Conservation (phyloP, 2,797 vertebrate species). For the Glyptemys insculpta region DNA sequence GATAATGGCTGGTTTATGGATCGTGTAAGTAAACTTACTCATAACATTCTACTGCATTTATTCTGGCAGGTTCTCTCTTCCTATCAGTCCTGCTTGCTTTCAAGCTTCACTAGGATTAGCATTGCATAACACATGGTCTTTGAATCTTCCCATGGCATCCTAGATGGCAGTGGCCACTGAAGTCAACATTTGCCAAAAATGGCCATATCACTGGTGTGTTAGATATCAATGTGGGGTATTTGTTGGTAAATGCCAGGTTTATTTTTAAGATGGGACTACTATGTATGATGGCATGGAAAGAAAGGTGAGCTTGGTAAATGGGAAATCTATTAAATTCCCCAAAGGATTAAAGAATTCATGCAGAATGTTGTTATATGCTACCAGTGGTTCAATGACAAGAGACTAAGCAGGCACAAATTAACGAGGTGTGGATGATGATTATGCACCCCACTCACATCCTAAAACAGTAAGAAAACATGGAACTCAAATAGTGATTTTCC, state of each 20-base stretch:
- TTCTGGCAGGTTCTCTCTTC: not conserved
- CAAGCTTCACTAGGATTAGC: not conserved
- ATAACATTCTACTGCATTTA: not conserved
- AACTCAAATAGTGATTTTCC: not conserved
- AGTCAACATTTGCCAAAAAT: not conserved
- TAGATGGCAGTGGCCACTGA: not conserved
- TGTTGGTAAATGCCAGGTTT: not conserved
- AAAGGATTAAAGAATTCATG: not conserved
- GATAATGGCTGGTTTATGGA: not conserved
- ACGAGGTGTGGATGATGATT: not conserved
- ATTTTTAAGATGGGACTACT: not conserved
- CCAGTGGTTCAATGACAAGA: not conserved
- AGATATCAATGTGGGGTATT: not conserved
- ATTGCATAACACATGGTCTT: not conserved
- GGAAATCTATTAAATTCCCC: not conserved
- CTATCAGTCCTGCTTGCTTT: not conserved
- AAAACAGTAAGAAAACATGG: not conserved
- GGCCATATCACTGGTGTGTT: not conserved
- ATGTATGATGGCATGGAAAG: not conserved
- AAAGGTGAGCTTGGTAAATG: not conserved
- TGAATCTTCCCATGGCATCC: not conserved
- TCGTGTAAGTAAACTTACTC: not conserved
- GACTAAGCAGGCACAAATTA: not conserved
- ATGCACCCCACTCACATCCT: fast-evolving
- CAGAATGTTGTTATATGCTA: not conserved